phyloP scores from a whole-genome alignment of 1,140 invertebrate genomes.

The Drosophila obscura region DNA sequence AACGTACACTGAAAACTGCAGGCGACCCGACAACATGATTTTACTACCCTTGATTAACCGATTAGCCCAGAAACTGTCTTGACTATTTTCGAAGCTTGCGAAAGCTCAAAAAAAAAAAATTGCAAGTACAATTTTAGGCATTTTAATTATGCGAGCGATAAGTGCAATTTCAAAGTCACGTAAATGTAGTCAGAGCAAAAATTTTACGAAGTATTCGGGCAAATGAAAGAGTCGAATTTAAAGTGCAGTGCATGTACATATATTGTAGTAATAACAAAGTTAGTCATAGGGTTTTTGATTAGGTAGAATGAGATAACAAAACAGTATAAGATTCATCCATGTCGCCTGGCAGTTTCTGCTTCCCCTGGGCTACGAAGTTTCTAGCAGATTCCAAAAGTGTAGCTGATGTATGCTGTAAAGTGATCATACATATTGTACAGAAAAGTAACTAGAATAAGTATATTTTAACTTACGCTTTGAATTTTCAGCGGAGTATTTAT shows the following conservation, averaged over 20 bases:
- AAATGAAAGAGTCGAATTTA: too few species aligned
- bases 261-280: background rate
- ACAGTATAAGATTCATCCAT: too few species aligned
- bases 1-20: conserved; percentile 19
- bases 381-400: background rate
- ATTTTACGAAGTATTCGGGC: too few species aligned
- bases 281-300: background rate
- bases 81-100: background rate
- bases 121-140: conserved; percentile 9
- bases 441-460: too few species aligned
- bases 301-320: background rate
- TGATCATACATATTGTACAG: too few species aligned
- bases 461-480: conserved; percentile 6
- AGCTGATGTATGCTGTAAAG: conserved; percentile 31
- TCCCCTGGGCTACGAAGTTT: too few species aligned
- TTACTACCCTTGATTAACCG: conserved; percentile 25
- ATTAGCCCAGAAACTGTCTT: conserved; percentile 18
- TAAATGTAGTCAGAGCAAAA: too few species aligned
- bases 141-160: background rate
- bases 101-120: background rate
- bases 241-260: too few species aligned
- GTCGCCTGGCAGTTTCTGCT: too few species aligned
- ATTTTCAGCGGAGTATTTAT: conserved; percentile 17
- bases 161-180: too few species aligned
- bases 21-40: conserved; percentile 7